Evolutionary conservation across 2,113 vertebrate genomes (phyloP).

Genomic region (Melanerpes aurifrons): DNA sequence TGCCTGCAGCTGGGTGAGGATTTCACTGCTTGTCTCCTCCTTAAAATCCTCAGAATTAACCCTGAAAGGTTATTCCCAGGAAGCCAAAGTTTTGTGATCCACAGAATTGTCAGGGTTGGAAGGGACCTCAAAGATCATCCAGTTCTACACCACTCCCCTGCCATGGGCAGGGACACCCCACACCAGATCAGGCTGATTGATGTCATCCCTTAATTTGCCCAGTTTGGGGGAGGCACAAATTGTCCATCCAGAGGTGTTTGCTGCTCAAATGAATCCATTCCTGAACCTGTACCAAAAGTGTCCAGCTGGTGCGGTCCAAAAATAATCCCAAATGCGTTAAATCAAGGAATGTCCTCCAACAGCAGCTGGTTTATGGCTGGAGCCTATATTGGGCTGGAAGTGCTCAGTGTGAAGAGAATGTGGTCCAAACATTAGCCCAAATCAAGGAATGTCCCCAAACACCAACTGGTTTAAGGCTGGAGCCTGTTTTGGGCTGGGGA

Average conservation of each 20-base stretch:
- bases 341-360: background rate
- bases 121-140: too few species aligned
- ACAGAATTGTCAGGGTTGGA: too few species aligned
- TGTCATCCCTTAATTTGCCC: background rate
- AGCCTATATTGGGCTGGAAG: background rate
- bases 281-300: fast-evolving
- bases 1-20: background rate
- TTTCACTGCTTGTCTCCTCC: background rate
- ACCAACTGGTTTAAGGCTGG: too few species aligned
- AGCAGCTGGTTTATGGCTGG: background rate
- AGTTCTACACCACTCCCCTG: too few species aligned
- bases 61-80: background rate
- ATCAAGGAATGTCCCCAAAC: too few species aligned
- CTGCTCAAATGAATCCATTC: background rate
- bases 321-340: too few species aligned
- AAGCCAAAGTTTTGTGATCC: background rate
- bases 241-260: background rate
- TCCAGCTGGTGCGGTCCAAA: fast-evolving
- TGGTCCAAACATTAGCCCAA: too few species aligned
- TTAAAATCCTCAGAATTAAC: background rate
- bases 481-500: too few species aligned
- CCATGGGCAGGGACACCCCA: too few species aligned
- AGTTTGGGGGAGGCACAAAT: background rate
- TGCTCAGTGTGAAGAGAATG: too few species aligned
- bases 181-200: too few species aligned